Conservation (phyloP, 2,888 invertebrate species). For the Cabera pusaria region DNA sequence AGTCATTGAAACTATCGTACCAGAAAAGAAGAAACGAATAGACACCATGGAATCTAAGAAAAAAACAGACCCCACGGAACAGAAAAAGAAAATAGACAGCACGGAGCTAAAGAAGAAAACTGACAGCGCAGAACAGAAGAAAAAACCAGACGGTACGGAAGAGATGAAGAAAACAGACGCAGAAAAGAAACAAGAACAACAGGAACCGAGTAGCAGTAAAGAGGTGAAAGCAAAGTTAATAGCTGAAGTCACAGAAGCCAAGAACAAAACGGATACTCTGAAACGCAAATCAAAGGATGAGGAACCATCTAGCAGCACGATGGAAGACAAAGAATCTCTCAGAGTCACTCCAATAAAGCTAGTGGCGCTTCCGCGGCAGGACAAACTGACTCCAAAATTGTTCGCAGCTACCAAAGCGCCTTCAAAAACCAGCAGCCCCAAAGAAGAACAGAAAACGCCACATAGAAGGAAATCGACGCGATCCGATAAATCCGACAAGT, state of each 20-base stretch:
- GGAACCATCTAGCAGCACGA: conserved; percentile 34
- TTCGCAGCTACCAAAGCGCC: conserved; percentile 30
- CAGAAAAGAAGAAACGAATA: conserved; percentile 44
- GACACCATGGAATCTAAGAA: conserved; percentile 45
- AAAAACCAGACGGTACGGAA: conserved; percentile 29
- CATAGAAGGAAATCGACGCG: conserved; percentile 33
- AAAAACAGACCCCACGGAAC: conserved; percentile 41
- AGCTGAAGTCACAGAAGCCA: conserved; percentile 3
- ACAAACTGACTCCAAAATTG: conserved; percentile 30
- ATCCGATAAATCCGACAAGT: conserved; percentile 30
- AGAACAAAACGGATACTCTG: conserved; percentile 5
- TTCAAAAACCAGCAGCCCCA: conserved; percentile 33
- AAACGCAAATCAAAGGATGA: conserved; percentile 30
- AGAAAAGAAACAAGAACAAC: conserved; percentile 22
- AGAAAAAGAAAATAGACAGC: conserved; percentile 38
- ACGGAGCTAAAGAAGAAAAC: conserved; percentile 32
- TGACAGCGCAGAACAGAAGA: conserved; percentile 45
- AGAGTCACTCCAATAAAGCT: conserved; percentile 49
- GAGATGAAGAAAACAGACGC: too few relatives aligned
- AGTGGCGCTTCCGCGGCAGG: conserved; percentile 44
- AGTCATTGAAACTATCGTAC: conserved; percentile 42
- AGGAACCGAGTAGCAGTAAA: conserved; percentile 31
- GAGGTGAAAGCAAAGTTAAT: conserved; percentile 19
- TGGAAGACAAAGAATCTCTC: conserved; percentile 34
- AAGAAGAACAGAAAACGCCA: conserved; percentile 29